These are phyloP conservation scores for Liolophura sinensis DNA, from an alignment of 1,140 invertebrate genomes.

Conservation along the genomic window DNA sequence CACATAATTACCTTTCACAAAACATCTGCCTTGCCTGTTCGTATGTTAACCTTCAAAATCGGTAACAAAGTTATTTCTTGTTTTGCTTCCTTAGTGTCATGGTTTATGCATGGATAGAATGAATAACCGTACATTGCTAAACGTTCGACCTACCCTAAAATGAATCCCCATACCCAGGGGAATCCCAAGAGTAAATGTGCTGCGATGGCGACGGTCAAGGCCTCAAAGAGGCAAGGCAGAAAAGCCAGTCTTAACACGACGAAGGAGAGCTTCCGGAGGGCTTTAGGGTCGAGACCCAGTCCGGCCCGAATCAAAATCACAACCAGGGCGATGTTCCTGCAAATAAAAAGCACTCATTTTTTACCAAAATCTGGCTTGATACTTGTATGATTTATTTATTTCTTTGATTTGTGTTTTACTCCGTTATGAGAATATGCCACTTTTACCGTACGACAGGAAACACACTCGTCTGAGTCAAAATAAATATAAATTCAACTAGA, in stretches of 20 bases:
- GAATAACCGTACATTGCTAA: background rate
- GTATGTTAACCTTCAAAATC: conserved; percentile 15
- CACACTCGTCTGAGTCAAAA: no score
- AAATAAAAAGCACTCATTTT: background rate
- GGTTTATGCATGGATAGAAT: no score
- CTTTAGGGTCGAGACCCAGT: conserved; percentile 83
- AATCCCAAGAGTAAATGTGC: conserved; percentile 76
- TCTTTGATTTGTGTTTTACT: no score
- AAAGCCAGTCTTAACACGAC: conserved; percentile 79
- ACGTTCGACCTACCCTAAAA: conserved; percentile 63
- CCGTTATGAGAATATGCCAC: no score
- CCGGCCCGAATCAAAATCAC: conserved; percentile 92
- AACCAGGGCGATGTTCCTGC: conserved; percentile 84
- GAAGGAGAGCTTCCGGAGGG: conserved; percentile 72
- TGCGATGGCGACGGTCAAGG: conserved; percentile 68
- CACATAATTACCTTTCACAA: background rate
- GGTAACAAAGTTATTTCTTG: no score
- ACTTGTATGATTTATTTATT: no score
- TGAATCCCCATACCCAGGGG: conserved; percentile 84
- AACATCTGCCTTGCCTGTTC: conserved; percentile 19
- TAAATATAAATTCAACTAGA: no score
- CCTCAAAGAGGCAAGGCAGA: conserved; percentile 82
- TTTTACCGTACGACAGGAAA: no score
- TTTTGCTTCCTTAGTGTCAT: no score
- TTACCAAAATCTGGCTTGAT: no score